Base-by-base conservation (phyloP, 2,113 vertebrate genomes). In the Scophthalmus maximus region DNA sequence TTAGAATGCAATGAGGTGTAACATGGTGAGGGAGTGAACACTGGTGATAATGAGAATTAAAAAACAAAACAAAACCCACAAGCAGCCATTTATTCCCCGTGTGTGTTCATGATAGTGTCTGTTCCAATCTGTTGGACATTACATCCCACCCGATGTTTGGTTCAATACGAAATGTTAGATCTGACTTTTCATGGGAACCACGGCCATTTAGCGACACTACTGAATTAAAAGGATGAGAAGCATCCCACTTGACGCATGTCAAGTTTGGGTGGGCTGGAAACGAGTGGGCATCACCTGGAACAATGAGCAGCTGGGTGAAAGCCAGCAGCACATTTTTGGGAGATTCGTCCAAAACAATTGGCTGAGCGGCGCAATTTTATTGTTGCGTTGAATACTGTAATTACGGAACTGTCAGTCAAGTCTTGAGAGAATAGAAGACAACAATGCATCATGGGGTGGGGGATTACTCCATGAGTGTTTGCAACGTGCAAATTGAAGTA, bases 361-460 rank as follows among this genome's bases (percentile, higher is more conserved):
- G 69, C 69, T 59, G 74, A 81, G 73, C 8, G 8, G 36, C 53
- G 42, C 83, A 25, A 32, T 84, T 86, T 90, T 86, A 85, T 89
- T 87, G 83, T 88, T 66, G 63, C 23, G 14, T 57, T 72, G 82
- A 89, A 87, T 84, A 84, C 82, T 63, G 81, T 79, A 86, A 90
- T 91, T 88, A 89, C 42, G 59, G 87, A 83, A 77, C 72, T 84
- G 84, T 73, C 89, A 81, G 67, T 91, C 89, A 85, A 86, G 85
- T 81, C 59, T 75, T 25, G 36, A 68, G 51, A 81, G 80, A 88
- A 85, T 64, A 32, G 56, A 55, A 26, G 60, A 84, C 73, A 86
- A 89, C 84, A 88, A 89, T 78, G 64, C 65, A 74, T 55, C 14
- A 10, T 30, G 64, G 73, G 73, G 9, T 34, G 40, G 53, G 32